Conservation (phyloP, 2,888 invertebrate genomes). For the Ashinkailepas kermadecensis region DNA sequence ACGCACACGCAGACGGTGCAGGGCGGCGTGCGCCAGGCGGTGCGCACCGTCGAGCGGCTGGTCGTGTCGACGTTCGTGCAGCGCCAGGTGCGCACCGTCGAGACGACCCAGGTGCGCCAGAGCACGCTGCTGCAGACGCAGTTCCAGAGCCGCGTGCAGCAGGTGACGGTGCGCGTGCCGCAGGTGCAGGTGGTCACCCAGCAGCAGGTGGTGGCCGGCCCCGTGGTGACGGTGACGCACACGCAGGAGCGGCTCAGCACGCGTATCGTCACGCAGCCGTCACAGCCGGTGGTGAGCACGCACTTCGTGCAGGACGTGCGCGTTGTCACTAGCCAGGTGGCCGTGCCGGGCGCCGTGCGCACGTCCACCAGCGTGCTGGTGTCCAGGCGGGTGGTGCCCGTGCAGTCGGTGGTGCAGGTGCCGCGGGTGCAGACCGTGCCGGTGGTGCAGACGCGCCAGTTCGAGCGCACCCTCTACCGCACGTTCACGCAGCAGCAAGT, state of each 20-base stretch:
- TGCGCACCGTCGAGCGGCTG: not conserved
- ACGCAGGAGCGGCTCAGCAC: not conserved
- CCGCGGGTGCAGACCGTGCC: not conserved
- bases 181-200: conserved; percentile 2
- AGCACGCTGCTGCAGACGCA: not conserved
- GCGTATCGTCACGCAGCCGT: not conserved
- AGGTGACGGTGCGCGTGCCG: not conserved
- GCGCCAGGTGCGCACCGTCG: conserved; percentile 3
- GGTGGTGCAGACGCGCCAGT: not conserved
- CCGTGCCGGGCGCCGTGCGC: conserved; percentile 9
- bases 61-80: not conserved
- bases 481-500: not conserved
- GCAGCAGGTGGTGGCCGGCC: not conserved
- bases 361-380: not conserved
- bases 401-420: conserved; percentile 16
- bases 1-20: not conserved
- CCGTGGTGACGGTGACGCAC: conserved; percentile 2
- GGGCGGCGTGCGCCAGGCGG: not conserved
- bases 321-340: not conserved
- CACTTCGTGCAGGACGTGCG: not conserved
- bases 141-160: not conserved
- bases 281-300: not conserved
- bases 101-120: conserved; percentile 1
- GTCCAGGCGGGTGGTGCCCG: not conserved
- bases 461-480: conserved; percentile 11